Percentiles rank a stretch among this genome's conserved stretches.
Evolutionary conservation across 2,797 vertebrate species (phyloP).

Genomic region (Onychomys torridus): DNA sequence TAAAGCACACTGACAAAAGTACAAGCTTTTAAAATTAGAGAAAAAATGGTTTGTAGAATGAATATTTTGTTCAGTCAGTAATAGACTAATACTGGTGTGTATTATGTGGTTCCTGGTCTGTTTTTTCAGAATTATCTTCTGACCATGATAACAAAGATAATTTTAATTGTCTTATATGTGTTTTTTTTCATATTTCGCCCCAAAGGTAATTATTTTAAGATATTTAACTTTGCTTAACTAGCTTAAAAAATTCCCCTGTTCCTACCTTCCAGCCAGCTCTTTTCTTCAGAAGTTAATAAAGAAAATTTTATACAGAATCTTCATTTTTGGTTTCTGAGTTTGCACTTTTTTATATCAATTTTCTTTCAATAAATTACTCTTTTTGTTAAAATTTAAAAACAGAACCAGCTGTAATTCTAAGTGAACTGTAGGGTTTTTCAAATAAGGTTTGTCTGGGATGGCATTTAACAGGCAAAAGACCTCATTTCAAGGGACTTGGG

Average conservation of each 20-base stretch:
- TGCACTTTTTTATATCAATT: constrained; percentile 11
- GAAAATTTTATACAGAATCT: neutral
- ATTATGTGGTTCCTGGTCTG: neutral
- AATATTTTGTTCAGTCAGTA: constrained; percentile 15
- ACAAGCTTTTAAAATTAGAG: neutral
- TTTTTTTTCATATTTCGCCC: neutral
- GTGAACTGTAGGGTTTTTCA: neutral
- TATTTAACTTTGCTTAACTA: constrained; percentile 29
- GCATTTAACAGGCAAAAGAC: constrained; percentile 7
- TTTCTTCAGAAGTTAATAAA: constrained; percentile 27
- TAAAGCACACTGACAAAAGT: constrained; percentile 27
- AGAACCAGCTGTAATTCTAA: neutral
- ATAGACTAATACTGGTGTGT: neutral
- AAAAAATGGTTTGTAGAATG: neutral
- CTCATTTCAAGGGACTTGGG: neutral
- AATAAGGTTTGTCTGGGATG: neutral
- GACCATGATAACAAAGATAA: constrained; percentile 1
- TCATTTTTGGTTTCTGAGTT: constrained; percentile 43
- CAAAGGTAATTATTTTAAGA: constrained; percentile 45
- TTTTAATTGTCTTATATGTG: neutral
- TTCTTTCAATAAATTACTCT: constrained; percentile 51
- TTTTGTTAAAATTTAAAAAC: constrained; percentile 14
- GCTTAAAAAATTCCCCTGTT: neutral
- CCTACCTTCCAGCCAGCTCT: neutral
- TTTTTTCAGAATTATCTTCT: constrained; percentile 2